Conservation (phyloP, 2,113 vertebrate genomes). For the Trematocara stigmaticum region DNA sequence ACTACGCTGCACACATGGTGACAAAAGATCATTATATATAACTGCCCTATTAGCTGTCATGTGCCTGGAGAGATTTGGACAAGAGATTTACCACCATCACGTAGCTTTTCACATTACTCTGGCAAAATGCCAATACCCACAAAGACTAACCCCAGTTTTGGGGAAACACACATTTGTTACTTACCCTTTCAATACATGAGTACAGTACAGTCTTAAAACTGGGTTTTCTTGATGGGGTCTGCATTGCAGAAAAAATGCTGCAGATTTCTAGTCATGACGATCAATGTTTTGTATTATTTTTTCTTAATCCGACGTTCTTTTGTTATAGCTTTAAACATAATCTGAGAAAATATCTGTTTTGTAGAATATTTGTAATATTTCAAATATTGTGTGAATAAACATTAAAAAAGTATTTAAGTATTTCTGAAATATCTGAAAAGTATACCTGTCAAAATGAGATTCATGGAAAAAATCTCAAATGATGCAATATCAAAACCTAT, state of each 20-base stretch:
- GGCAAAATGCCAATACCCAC: background rate
- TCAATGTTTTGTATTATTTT: background rate
- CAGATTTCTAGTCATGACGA: background rate
- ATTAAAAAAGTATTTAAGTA: background rate
- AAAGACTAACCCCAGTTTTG: background rate
- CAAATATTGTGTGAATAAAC: background rate
- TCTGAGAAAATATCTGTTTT: background rate
- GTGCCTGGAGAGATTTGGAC: background rate
- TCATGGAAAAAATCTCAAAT: background rate
- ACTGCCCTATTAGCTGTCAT: background rate
- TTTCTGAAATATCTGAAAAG: background rate
- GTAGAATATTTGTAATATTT: background rate
- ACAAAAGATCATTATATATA: background rate
- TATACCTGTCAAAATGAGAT: background rate
- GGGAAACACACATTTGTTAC: background rate
- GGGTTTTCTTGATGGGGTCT: background rate
- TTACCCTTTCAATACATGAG: background rate
- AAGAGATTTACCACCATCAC: background rate
- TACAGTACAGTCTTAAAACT: background rate
- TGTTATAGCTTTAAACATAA: background rate
- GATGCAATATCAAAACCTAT: background rate
- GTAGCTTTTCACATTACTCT: background rate
- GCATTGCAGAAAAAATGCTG: background rate
- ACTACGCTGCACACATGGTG: background rate
- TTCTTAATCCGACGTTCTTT: background rate